A percentile compares a stretch with the other conserved stretches of the same genome.
phyloP scores from a whole-genome alignment of 1,140 invertebrate species.

The Coboldia fuscipes region DNA sequence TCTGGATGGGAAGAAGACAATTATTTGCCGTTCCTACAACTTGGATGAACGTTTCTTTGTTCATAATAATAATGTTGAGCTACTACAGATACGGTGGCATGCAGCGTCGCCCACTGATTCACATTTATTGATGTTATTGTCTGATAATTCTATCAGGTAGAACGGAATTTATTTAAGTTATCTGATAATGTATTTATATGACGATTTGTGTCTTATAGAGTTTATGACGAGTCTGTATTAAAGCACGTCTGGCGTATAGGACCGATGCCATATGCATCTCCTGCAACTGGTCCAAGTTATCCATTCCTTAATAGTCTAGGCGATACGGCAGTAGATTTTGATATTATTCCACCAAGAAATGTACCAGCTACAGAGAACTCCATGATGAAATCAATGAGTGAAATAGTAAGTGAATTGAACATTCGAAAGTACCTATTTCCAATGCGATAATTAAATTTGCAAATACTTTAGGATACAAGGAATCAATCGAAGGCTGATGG shows the following conservation, averaged over 20 bases:
- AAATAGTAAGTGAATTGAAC: too few species aligned
- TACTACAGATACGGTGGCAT: constrained; percentile 57
- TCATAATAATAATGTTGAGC: constrained; percentile 29
- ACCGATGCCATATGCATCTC: constrained; percentile 6
- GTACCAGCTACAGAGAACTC: neutral
- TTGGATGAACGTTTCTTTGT: constrained; percentile 37
- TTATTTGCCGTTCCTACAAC: constrained; percentile 24
- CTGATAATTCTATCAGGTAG: constrained; percentile 64
- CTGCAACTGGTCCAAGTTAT: constrained; percentile 3
- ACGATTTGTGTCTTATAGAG: constrained; percentile 15
- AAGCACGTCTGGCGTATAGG: constrained; percentile 20
- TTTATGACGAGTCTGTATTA: constrained; percentile 24
- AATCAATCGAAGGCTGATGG: constrained; percentile 15
- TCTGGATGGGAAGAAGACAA: constrained; percentile 13
- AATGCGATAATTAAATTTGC: too few species aligned
- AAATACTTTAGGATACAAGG: constrained; percentile 6
- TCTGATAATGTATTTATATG: neutral
- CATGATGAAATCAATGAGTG: neutral
- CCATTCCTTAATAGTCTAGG: constrained; percentile 37
- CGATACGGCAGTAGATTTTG: constrained; percentile 65
- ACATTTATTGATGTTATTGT: constrained; percentile 56
- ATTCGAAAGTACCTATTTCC: too few species aligned
- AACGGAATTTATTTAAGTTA: neutral
- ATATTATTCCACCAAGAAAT: constrained; percentile 38
- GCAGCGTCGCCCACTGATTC: constrained; percentile 51